Evolutionary conservation across 1,140 invertebrate genomes (phyloP).

Genomic region (Ditylenchus dipsaci): DNA sequence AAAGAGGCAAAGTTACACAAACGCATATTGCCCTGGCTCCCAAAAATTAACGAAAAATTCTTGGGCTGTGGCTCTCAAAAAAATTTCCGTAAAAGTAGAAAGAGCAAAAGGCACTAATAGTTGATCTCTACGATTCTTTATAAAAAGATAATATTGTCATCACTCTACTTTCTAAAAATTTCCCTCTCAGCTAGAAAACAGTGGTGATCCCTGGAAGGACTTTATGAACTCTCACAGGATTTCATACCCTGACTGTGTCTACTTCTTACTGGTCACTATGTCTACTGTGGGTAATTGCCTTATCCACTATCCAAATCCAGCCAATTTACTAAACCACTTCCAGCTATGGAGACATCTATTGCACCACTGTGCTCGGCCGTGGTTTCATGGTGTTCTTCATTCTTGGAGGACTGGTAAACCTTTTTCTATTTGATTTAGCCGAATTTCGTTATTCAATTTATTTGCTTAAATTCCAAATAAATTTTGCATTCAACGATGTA

Average conservation of each 20-base stretch:
- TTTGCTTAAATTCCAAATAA: background rate
- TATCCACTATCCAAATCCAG: slow-evolving; percentile 4
- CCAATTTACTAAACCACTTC: background rate
- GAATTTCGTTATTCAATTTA: background rate
- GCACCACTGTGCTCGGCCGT: slow-evolving; percentile 87
- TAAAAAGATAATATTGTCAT: too few species aligned
- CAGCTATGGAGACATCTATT: slow-evolving; percentile 88
- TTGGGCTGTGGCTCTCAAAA: too few species aligned
- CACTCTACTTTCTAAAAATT: too few species aligned
- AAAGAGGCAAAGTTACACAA: too few species aligned
- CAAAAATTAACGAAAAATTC: too few species aligned
- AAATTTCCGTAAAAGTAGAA: too few species aligned
- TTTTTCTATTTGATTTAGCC: background rate
- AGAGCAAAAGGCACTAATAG: too few species aligned
- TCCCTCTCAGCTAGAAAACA: slow-evolving; percentile 82
- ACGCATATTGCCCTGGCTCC: too few species aligned
- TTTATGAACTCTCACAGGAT: slow-evolving; percentile 86
- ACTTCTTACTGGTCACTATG: slow-evolving; percentile 92
- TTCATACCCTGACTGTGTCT: slow-evolving; percentile 95
- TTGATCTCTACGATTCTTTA: too few species aligned
- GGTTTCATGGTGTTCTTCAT: slow-evolving; percentile 98
- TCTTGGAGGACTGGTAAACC: slow-evolving; percentile 90
- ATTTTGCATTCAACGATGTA: slow-evolving; percentile 12
- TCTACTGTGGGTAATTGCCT: slow-evolving; percentile 76
- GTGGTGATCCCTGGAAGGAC: slow-evolving; percentile 84